Conservation (phyloP, 1,140 invertebrate genomes). For the Aphelenchoides besseyi region DNA sequence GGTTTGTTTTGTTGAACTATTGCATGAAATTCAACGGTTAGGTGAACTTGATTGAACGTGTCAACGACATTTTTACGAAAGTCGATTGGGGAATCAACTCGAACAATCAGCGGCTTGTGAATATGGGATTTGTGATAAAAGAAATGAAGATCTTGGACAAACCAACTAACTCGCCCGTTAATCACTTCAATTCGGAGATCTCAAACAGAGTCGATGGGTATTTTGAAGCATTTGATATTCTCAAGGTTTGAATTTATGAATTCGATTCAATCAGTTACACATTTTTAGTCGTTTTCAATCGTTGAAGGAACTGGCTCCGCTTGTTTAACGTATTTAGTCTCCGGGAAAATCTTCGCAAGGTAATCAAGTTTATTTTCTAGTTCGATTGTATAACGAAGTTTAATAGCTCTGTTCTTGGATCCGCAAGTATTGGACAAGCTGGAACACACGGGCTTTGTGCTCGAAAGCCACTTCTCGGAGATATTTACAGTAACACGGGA, state of each 20-base stretch:
- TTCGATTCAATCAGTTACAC: slow-evolving; percentile 9
- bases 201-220: slow-evolving; percentile 17
- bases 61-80: slow-evolving; percentile 44
- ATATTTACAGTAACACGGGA: slow-evolving; percentile 32
- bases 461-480: slow-evolving; percentile 20
- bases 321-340: slow-evolving; percentile 43
- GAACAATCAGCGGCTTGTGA: slow-evolving; percentile 36
- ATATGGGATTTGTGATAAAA: slow-evolving; percentile 47
- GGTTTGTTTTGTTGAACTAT: slow-evolving; percentile 20
- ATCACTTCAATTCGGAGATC: slow-evolving; percentile 37
- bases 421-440: slow-evolving; percentile 32
- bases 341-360: slow-evolving; percentile 41
- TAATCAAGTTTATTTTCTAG: not conserved
- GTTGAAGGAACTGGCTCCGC: slow-evolving; percentile 44
- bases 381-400: not conserved
- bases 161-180: slow-evolving; percentile 15
- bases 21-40: slow-evolving; percentile 21
- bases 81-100: slow-evolving; percentile 45
- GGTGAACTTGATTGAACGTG: slow-evolving; percentile 49
- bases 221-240: slow-evolving; percentile 32
- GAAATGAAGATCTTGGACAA: slow-evolving; percentile 49
- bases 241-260: slow-evolving; percentile 29
- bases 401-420: slow-evolving; percentile 32
- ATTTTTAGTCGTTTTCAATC: slow-evolving; percentile 43
- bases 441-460: slow-evolving; percentile 36